A percentile compares a stretch with the other conserved stretches of the same genome.
Conservation (phyloP, 2,888 invertebrate genomes). For the Brenthis daphne region DNA sequence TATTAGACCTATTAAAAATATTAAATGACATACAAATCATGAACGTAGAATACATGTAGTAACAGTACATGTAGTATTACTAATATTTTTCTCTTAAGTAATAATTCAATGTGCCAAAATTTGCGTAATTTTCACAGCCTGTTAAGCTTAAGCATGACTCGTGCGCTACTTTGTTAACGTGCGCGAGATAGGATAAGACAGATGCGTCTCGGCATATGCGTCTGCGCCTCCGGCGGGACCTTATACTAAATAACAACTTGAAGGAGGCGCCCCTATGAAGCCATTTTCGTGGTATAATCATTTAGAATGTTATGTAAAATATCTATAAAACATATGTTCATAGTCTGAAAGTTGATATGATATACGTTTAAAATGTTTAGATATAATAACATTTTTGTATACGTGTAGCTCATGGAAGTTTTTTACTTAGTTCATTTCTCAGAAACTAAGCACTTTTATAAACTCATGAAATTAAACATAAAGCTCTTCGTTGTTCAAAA, state of each 20-base stretch:
- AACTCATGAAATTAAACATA: no score
- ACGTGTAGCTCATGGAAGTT: no score
- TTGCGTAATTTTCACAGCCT: slow-evolving; percentile 36
- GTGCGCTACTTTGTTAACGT: slow-evolving; percentile 58
- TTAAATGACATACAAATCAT: no score
- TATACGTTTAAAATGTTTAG: background rate
- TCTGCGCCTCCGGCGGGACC: slow-evolving; percentile 38
- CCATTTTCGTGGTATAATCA: slow-evolving; percentile 23
- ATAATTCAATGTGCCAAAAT: no score
- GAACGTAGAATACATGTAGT: no score
- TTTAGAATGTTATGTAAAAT: slow-evolving; percentile 1
- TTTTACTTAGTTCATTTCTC: no score
- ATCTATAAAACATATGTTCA: slow-evolving; percentile 1
- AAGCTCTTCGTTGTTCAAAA: no score
- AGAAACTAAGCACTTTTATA: no score
- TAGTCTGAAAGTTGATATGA: background rate
- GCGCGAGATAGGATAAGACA: slow-evolving; percentile 59
- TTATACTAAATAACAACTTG: slow-evolving; percentile 19
- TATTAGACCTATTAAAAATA: no score
- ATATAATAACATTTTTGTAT: background rate
- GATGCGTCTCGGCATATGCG: slow-evolving; percentile 53
- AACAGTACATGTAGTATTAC: no score
- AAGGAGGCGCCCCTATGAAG: slow-evolving; percentile 30
- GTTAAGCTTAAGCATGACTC: slow-evolving; percentile 45
- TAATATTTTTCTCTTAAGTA: no score